These are phyloP conservation scores for Panthera leo DNA, from an alignment of 2,113 vertebrate species.

Conservation along the genomic window DNA sequence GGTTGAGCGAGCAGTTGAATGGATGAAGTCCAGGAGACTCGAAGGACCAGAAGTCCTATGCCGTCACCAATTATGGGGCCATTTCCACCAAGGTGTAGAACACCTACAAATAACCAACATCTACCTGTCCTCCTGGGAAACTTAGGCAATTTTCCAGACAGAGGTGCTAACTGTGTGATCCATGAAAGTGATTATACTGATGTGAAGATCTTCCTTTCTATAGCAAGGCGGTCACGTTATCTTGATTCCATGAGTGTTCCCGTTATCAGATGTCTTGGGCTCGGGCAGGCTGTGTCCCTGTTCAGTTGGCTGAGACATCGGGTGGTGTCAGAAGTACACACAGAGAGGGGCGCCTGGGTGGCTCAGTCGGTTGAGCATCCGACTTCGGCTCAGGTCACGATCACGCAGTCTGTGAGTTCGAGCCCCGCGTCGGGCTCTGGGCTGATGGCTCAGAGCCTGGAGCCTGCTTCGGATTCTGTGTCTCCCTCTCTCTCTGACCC, in stretches of 20 bases:
- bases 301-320: neutral
- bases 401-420: rapidly evolving
- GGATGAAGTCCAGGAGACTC: neutral
- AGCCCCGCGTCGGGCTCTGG: too few species aligned
- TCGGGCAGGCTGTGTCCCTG: neutral
- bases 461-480: too few species aligned
- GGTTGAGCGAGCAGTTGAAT: neutral
- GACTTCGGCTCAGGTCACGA: too few species aligned
- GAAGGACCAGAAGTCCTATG: neutral
- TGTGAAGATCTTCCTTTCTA: neutral
- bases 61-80: neutral
- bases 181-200: neutral
- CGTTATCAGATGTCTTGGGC: neutral
- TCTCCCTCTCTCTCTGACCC: too few species aligned
- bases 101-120: neutral
- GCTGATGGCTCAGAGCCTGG: too few species aligned
- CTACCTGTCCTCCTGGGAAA: neutral
- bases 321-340: neutral
- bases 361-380: too few species aligned
- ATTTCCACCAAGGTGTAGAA: neutral
- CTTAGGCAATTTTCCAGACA: neutral
- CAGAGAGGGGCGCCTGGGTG: neutral
- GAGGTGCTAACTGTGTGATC: neutral
- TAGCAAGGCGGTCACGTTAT: neutral
- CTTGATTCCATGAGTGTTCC: neutral